Percentiles rank a stretch among this genome's conserved stretches.
phyloP scores from a whole-genome alignment of 2,113 vertebrate species.

The Cyanoramphus novaezelandiae region DNA sequence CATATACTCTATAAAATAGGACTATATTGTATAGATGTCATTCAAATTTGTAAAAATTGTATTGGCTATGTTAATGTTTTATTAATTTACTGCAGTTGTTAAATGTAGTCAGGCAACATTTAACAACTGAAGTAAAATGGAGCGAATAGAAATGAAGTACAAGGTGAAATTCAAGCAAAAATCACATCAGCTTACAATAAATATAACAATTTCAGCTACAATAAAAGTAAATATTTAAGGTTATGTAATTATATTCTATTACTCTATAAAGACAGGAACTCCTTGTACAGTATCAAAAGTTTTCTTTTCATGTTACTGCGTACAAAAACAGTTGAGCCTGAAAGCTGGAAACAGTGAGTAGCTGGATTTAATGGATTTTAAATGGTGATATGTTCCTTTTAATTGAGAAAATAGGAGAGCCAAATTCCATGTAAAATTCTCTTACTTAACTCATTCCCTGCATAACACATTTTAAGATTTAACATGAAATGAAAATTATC shows the following conservation, averaged over 20 bases:
- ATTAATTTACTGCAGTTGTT: not conserved
- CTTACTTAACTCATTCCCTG: not conserved
- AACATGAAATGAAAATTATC: not conserved
- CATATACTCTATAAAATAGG: not conserved
- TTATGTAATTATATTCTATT: not conserved
- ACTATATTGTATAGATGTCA: not conserved
- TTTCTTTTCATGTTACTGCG: not conserved
- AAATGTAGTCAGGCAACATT: not conserved
- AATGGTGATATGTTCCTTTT: not conserved
- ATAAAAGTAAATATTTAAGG: not conserved
- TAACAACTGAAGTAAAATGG: not conserved
- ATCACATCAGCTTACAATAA: not conserved
- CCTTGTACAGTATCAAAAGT: not conserved
- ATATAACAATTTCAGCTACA: not conserved
- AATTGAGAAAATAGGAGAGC: not conserved
- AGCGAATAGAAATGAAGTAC: not conserved
- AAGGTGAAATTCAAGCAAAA: conserved; percentile 10
- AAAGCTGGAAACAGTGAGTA: not conserved
- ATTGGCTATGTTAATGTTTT: conserved; percentile 26
- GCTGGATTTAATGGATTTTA: not conserved
- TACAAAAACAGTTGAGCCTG: not conserved
- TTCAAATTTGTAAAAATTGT: conserved; percentile 10
- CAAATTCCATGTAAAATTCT: not conserved
- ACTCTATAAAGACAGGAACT: not conserved
- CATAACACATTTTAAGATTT: not conserved